Conservation (phyloP, 2,113 vertebrate species). For the Numenius arquata region DNA sequence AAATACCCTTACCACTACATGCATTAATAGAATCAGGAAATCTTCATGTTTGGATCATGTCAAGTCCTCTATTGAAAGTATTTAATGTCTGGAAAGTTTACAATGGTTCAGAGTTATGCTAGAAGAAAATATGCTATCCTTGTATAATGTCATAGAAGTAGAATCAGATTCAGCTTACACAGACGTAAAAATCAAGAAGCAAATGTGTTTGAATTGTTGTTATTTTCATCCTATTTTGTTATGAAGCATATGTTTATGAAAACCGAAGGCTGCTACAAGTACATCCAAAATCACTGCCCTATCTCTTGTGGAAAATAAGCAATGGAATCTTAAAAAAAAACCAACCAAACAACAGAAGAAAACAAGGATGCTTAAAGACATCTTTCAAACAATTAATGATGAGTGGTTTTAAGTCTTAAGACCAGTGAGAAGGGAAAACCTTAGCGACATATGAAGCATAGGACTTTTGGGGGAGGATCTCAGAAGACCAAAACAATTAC, state of each 20-base stretch:
- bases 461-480: neutral
- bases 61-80: neutral
- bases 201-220: neutral
- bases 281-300: neutral
- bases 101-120: neutral
- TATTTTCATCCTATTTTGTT: neutral
- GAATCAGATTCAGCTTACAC: neutral
- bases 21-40: neutral
- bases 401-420: neutral
- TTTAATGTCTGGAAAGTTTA: neutral
- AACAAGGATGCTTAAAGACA: neutral
- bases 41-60: neutral
- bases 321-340: neutral
- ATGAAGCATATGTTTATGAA: neutral
- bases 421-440: neutral
- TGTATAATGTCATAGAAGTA: neutral
- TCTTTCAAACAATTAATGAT: neutral
- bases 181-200: neutral
- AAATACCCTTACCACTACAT: neutral
- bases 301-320: neutral
- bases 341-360: neutral
- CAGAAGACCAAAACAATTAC: neutral
- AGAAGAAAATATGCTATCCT: neutral
- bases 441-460: neutral
- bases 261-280: neutral